These are phyloP conservation scores for Danaus melanippus DNA, from an alignment of 1,140 invertebrate genomes.

Conservation along the genomic window DNA sequence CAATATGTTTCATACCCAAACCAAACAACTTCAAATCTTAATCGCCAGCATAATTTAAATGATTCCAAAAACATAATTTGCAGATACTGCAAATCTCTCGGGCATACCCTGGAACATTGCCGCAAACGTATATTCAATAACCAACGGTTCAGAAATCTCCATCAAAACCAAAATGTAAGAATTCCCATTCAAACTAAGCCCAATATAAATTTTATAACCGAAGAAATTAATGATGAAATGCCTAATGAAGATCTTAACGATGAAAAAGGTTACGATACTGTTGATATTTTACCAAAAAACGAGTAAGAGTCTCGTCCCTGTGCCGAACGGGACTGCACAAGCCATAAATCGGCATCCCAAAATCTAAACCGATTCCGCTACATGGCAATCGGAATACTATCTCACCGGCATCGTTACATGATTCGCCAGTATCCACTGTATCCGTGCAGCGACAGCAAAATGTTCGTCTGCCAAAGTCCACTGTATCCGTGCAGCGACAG, in stretches of 20 bases:
- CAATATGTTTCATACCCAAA: too few species aligned
- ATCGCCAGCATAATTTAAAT: too few species aligned
- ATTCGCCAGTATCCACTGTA: background rate
- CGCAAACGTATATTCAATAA: constrained; percentile 21
- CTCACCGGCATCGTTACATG: background rate
- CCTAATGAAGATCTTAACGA: background rate
- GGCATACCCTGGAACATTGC: constrained; percentile 20
- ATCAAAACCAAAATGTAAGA: constrained; percentile 4
- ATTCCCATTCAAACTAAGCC: background rate
- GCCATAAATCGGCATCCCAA: constrained; percentile 6
- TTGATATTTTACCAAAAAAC: constrained; percentile 12
- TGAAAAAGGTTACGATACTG: constrained; percentile 1
- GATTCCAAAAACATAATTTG: too few species aligned
- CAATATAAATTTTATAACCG: constrained; percentile 1
- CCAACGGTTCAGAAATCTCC: constrained; percentile 4
- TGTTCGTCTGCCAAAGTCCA: background rate
- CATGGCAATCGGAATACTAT: too few species aligned
- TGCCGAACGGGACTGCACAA: constrained; percentile 13
- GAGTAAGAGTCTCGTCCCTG: constrained; percentile 14
- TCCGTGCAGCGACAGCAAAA: background rate
- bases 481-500: constrained; percentile 4
- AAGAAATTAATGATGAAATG: background rate
- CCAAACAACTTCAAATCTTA: too few species aligned
- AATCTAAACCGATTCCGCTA: background rate
- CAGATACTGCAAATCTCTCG: constrained; percentile 14